A percentile compares a stretch with the other conserved stretches of the same genome.
Conservation (phyloP, 2,888 invertebrate species). For the Helleia helle region DNA sequence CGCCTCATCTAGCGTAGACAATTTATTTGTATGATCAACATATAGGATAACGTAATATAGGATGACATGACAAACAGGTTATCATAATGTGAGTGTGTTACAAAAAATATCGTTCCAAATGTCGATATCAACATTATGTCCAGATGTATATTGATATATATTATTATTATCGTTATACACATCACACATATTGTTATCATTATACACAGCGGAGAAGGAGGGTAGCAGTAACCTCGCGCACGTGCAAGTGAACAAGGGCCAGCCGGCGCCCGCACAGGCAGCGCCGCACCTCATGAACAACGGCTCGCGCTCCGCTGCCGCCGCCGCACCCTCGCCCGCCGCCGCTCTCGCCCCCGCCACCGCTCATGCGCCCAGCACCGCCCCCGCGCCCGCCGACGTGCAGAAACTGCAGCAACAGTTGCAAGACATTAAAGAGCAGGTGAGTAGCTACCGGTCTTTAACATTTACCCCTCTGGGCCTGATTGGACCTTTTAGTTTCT, state of each 20-base stretch:
- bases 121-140: no score
- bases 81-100: no score
- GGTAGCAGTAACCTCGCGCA: constrained; percentile 56
- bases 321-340: constrained; percentile 17
- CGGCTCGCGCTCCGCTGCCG: constrained; percentile 37
- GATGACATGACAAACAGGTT: no score
- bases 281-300: constrained; percentile 68
- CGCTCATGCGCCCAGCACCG: constrained; percentile 41
- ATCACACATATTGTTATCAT: not conserved
- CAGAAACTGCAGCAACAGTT: constrained; percentile 83
- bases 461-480: no score
- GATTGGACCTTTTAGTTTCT: no score
- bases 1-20: no score
- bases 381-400: constrained; percentile 75
- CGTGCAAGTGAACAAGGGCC: constrained; percentile 64
- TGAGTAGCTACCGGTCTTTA: constrained; percentile 33
- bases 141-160: no score
- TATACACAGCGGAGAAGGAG: constrained; percentile 42
- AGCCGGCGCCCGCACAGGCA: constrained; percentile 52
- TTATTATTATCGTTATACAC: no score
- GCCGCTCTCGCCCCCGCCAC: constrained; percentile 44
- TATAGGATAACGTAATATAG: no score
- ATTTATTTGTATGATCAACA: no score
- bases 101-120: no score
- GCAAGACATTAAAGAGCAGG: constrained; percentile 98